Percentiles rank a stretch among this genome's conserved stretches.
phyloP scores from a whole-genome alignment of 2,797 vertebrate species.

The Melanotaenia nigrans region DNA sequence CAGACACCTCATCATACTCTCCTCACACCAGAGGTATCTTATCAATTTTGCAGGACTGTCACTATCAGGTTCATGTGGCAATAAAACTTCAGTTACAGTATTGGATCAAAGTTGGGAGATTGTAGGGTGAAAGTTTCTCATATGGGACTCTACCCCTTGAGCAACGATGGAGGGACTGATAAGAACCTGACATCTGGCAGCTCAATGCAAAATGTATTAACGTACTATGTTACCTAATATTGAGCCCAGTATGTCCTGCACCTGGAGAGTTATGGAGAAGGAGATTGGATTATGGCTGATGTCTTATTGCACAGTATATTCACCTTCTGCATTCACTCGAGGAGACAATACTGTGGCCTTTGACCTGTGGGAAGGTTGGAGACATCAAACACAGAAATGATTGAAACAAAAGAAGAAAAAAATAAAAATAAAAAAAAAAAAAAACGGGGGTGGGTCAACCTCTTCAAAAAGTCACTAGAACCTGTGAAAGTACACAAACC shows the following conservation, averaged over 20 bases:
- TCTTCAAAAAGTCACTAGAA: slow-evolving; percentile 1
- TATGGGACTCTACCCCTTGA: slow-evolving; percentile 53
- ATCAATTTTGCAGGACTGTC: slow-evolving; percentile 66
- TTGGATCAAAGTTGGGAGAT: slow-evolving; percentile 61
- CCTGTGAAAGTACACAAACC: slow-evolving; percentile 1
- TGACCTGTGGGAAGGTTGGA: slow-evolving; percentile 31
- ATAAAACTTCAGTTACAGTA: slow-evolving; percentile 55
- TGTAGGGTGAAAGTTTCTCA: slow-evolving; percentile 50
- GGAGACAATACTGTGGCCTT: slow-evolving; percentile 32
- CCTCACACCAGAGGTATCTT: slow-evolving; percentile 39
- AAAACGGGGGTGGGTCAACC: too few species aligned
- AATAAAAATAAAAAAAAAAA: too few species aligned
- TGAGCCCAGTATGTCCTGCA: slow-evolving; percentile 47
- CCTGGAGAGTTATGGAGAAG: slow-evolving; percentile 32
- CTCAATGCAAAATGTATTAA: slow-evolving; percentile 75
- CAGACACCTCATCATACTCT: slow-evolving; percentile 39
- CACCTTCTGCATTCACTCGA: slow-evolving; percentile 2
- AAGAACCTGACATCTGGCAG: slow-evolving; percentile 50
- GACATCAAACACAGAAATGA: background rate
- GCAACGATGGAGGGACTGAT: slow-evolving; percentile 48
- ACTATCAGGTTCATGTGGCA: slow-evolving; percentile 57
- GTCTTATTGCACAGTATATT: slow-evolving; percentile 61
- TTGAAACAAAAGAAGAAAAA: slow-evolving; percentile 1
- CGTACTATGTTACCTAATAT: slow-evolving; percentile 50
- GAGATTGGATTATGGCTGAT: slow-evolving; percentile 49